Evolutionary conservation across 2,113 vertebrate genomes (phyloP), one percentile per base, ranked within the genome.

Genomic region (Corapipo altera): DNA sequence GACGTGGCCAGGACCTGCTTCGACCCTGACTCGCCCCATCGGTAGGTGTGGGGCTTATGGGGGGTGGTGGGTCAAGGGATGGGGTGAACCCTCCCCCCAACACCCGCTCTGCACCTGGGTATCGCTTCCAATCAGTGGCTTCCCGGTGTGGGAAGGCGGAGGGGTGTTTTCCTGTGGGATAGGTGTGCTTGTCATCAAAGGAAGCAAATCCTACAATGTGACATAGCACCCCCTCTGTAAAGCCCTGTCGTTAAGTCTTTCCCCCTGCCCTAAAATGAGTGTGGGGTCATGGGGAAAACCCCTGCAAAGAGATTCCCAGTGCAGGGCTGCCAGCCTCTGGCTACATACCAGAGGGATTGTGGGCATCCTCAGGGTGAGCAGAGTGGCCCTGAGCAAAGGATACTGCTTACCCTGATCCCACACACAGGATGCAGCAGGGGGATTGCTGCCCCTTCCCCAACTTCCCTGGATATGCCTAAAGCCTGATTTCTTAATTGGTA

Each of bases 1-100:
- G 98, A 99, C 0, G 98, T 99, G 79, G 88, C 89, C 79, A 99
- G 97, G 98, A 99, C 99, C 73, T 99, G 99, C 97, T 99, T 99
- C 3, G 99, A 99, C 95, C 99, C 99, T 0, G 99, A 99, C 83
- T 99, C 99, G 1, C 97, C 98, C 49, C 97, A 98, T 91, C 98
- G 99, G 99, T 99, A 98, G 66, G 97, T 37, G 17, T 0, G 3
- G 62, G 64, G 84, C 4, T 43, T 11, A 11, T 1, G 18, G 15
- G 58, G 44, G 23, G 21, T 49, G 44, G 18, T 0, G 1, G 3
- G 4, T 7, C 3, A 0, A 23, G 51, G 49, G n/a, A 3, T 39
- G 64, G 46, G 48, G 6, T 10, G 12, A 11, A 2, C 6, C 23
- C 30, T n/a, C 12, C 65, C 22, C 37, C 46, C 11, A 8, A 1